Percentiles rank a stretch among this genome's conserved stretches.
Evolutionary conservation across 1,140 invertebrate genomes (phyloP).

Genomic region (Lepeophtheirus salmonis): DNA sequence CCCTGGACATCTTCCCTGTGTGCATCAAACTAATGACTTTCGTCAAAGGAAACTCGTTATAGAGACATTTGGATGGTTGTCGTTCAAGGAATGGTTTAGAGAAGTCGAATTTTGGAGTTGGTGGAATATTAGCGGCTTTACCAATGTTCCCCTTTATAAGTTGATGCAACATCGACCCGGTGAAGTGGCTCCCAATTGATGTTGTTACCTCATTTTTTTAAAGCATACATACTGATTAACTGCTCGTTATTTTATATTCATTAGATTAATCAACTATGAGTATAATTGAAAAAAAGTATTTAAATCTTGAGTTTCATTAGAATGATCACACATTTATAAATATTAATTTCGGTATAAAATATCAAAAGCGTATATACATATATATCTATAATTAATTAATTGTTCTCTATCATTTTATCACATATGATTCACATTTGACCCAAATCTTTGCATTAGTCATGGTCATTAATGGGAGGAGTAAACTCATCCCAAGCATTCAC

Average conservation of each 20-base stretch:
- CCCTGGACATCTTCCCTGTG: slow-evolving; percentile 14
- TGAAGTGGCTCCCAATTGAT: too few relatives aligned
- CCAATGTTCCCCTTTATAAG: slow-evolving; percentile 14
- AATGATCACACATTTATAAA: background rate
- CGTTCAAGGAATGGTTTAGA: slow-evolving; percentile 17
- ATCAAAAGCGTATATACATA: background rate
- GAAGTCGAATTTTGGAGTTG: slow-evolving; percentile 14
- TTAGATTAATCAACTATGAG: too few relatives aligned
- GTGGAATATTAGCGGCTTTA: slow-evolving; percentile 13
- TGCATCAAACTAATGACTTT: slow-evolving; percentile 15
- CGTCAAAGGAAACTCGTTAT: slow-evolving; percentile 13
- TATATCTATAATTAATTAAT: background rate
- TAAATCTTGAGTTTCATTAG: background rate
- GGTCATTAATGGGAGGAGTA: background rate
- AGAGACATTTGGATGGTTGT: slow-evolving; percentile 15
- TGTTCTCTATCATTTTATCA: background rate
- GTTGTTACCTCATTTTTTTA: too few relatives aligned
- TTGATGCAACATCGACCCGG: slow-evolving; percentile 12
- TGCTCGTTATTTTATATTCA: too few relatives aligned
- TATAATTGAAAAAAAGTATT: too few relatives aligned
- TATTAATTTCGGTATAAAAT: background rate
- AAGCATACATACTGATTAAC: too few relatives aligned
- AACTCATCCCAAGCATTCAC: background rate
- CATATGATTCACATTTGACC: too few relatives aligned
- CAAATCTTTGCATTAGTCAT: too few relatives aligned